A percentile compares a stretch with the other conserved stretches of the same genome.
Evolutionary conservation across 2,113 vertebrate species (phyloP).

Genomic region (Acanthochromis polyacanthus): DNA sequence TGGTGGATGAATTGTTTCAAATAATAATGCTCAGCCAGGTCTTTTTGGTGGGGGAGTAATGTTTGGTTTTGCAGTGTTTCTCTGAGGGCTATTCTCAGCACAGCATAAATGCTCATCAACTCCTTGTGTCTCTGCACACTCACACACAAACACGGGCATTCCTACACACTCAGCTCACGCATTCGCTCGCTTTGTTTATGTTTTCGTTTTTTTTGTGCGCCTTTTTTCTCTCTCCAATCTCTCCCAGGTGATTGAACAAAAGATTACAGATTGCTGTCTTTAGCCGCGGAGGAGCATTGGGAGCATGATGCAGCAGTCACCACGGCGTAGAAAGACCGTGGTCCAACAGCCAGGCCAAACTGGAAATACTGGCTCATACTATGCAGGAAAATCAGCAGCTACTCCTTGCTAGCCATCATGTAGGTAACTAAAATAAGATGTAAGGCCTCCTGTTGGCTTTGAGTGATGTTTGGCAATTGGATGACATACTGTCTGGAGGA

Average conservation of each 20-base stretch:
- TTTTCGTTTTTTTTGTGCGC: constrained; percentile 40
- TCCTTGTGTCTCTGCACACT: constrained; percentile 25
- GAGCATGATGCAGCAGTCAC: constrained; percentile 51
- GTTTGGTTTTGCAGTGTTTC: constrained; percentile 43
- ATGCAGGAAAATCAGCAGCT: neutral
- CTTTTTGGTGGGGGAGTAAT: constrained; percentile 45
- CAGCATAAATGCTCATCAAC: constrained; percentile 38
- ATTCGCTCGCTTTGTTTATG: constrained; percentile 43
- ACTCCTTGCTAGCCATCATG: constrained; percentile 11
- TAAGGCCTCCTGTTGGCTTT: constrained; percentile 16
- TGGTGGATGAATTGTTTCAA: constrained; percentile 56
- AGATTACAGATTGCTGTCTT: constrained; percentile 71
- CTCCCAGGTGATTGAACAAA: constrained; percentile 70
- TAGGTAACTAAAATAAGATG: constrained; percentile 23
- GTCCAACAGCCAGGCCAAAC: constrained; percentile 19
- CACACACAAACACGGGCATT: constrained; percentile 11
- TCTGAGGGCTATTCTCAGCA: constrained; percentile 57
- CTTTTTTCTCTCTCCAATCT: constrained; percentile 29
- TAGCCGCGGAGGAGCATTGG: constrained; percentile 43
- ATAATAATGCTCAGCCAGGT: constrained; percentile 68
- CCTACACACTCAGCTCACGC: constrained; percentile 38
- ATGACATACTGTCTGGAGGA: constrained; percentile 42
- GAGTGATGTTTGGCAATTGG: constrained; percentile 45
- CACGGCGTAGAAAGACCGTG: constrained; percentile 23
- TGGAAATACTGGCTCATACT: constrained; percentile 1